phyloP scores from a whole-genome alignment of 2,797 vertebrate species.

The Sebastes iracundus region DNA sequence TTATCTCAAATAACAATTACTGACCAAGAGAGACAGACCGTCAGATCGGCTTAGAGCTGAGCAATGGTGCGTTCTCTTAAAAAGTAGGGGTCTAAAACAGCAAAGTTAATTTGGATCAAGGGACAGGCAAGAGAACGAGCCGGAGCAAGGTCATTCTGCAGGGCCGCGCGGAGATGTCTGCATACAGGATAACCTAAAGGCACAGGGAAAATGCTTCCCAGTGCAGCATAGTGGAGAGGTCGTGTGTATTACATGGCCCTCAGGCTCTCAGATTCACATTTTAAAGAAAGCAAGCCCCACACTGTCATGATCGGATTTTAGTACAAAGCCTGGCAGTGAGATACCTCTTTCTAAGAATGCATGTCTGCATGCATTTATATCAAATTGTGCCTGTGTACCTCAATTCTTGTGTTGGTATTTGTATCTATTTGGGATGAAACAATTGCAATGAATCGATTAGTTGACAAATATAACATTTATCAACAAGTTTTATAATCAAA shows the following conservation, averaged over 20 bases:
- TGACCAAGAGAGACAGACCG: conserved; percentile 74
- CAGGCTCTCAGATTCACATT: background rate
- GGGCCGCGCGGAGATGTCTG: background rate
- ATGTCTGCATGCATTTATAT: background rate
- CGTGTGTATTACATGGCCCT: conserved; percentile 1
- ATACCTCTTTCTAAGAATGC: background rate
- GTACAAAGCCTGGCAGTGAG: background rate
- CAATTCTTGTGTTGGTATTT: background rate
- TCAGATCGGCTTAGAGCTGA: conserved; percentile 68
- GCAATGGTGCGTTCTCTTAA: conserved; percentile 15
- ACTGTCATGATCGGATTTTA: background rate
- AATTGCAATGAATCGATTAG: background rate
- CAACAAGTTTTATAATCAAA: background rate
- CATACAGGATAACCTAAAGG: conserved; percentile 20
- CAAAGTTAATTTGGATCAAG: conserved; percentile 64
- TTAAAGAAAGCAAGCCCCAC: background rate
- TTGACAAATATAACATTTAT: no score
- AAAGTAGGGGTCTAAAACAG: conserved; percentile 47
- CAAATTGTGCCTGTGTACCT: background rate
- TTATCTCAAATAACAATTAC: conserved; percentile 73
- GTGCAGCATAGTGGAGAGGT: background rate
- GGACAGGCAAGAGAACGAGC: conserved; percentile 42
- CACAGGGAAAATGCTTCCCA: conserved; percentile 14
- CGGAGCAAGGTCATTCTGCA: conserved; percentile 49
- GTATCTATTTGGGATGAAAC: background rate